Conservation (phyloP, 1,140 invertebrate species). For the Leguminivora glycinivorella region DNA sequence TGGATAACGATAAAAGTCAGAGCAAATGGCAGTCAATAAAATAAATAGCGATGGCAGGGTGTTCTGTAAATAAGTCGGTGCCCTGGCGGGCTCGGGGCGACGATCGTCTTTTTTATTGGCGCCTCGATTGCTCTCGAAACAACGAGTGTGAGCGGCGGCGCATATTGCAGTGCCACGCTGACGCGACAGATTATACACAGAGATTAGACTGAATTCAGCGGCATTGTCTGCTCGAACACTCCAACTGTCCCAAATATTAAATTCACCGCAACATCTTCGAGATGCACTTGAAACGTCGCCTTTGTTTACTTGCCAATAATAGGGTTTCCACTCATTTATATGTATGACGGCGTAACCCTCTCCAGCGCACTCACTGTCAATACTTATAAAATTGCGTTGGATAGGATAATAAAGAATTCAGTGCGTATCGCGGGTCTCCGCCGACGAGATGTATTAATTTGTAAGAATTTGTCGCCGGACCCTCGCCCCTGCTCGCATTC, state of each 20-base stretch:
- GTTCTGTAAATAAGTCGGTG: conserved; percentile 78
- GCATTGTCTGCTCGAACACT: conserved; percentile 47
- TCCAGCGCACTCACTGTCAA: conserved; percentile 38
- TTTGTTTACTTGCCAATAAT: conserved; percentile 21
- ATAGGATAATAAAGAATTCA: conserved; percentile 71
- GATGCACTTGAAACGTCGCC: conserved; percentile 12
- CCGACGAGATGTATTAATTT: conserved; percentile 76
- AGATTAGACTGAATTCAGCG: conserved; percentile 68
- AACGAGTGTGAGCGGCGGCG: conserved; percentile 57
- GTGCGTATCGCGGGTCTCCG: conserved; percentile 63
- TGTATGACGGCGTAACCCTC: conserved; percentile 28
- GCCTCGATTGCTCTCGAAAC: conserved; percentile 76
- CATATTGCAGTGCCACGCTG: conserved; percentile 61
- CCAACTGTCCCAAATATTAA: conserved; percentile 30
- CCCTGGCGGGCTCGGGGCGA: conserved; percentile 59
- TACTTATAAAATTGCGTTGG: conserved; percentile 46
- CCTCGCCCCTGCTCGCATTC: conserved; percentile 59
- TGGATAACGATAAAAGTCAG: conserved; percentile 75
- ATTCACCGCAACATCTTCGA: conserved; percentile 21
- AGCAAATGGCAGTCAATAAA: conserved; percentile 78
- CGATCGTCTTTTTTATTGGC: conserved; percentile 78
- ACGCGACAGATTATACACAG: conserved; percentile 64
- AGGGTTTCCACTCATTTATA: conserved; percentile 17
- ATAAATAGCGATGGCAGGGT: conserved; percentile 78
- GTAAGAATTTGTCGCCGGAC: conserved; percentile 74